Evolutionary conservation across 2,888 invertebrate species (phyloP), one percentile per base, ranked within the genome.

Genomic region (Himalopsyche japonica): DNA sequence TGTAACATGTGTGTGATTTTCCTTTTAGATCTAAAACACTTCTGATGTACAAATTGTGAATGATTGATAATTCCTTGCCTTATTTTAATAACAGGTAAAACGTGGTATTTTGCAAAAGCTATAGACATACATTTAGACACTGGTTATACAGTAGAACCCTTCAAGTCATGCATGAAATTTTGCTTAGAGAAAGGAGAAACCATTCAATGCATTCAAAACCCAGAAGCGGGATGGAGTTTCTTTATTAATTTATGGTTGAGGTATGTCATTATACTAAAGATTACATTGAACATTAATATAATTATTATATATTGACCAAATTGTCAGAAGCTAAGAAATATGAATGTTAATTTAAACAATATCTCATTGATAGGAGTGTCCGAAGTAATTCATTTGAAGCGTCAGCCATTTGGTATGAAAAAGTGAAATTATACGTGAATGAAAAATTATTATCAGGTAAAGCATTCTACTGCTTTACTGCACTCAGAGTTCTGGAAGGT

Each of bases 171-270:
- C 87, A 93, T 92, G 88, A 90, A 90, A 87, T 94, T 92, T 89
- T 93, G 92, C 88, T 91, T 93, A 86, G 91, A 91, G 85, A 92
- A 93, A 87, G 93, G 93, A 3, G 92, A 93, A 80, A 91, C 91
- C 30, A 88, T 92, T 84, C 87, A 90, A 5, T 89, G 89, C 43
- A 82, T 92, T 0, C 90, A 91, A 85, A 92, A 93, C 85, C 91
- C 92, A 0, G 92, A 93, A 85, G 92, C 93, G 0, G 92, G 93
- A 82, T 92, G 90, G 88, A 90, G 93, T 88, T 93, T 93, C 87
- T 92, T 92, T 84, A 91, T 92, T 7, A 90, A 90, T 77, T 93
- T 94, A 92, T 94, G 94, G 94, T 90, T 94, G 34, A 92, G 94
- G 94, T 94, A 88, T 88, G 79, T 79, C n/a, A n/a, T n/a, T n/a